phyloP scores from a whole-genome alignment of 2,888 invertebrate species.

The Lordiphosa andalusiaca region DNA sequence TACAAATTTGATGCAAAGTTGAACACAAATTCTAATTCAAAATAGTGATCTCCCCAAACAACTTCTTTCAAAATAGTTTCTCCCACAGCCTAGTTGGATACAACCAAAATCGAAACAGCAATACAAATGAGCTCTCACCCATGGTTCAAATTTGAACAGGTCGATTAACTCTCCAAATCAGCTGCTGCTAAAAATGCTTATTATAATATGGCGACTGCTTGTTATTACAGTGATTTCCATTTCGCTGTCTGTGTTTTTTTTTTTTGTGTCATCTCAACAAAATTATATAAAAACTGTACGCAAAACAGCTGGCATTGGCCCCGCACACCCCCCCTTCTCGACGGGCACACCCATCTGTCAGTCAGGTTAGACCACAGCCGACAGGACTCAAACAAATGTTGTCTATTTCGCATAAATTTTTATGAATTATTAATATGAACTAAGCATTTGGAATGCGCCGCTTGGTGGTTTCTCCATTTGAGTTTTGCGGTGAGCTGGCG shows the following conservation, averaged over 20 bases:
- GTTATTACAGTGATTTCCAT: constrained; percentile 20
- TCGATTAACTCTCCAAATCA: not conserved
- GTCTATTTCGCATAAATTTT: constrained; percentile 68
- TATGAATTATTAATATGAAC: constrained; percentile 67
- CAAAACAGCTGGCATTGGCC: constrained; percentile 21
- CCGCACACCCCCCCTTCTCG: not conserved
- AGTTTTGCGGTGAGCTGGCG: constrained; percentile 26
- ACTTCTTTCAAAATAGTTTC: too few relatives aligned
- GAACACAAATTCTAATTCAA: too few relatives aligned
- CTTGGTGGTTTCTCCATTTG: constrained; percentile 44
- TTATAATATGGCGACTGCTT: constrained; percentile 23
- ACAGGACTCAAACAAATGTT: constrained; percentile 33
- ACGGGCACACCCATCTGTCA: constrained; percentile 28
- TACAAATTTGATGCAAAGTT: too few relatives aligned
- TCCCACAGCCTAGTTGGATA: too few relatives aligned
- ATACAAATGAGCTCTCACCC: too few relatives aligned
- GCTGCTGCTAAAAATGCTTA: not conserved
- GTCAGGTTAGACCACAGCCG: constrained; percentile 38
- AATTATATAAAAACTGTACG: constrained; percentile 27
- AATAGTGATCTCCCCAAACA: too few relatives aligned
- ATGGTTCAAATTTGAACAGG: not conserved
- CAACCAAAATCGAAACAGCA: too few relatives aligned
- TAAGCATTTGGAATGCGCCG: constrained; percentile 44
- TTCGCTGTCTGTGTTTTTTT: not conserved
- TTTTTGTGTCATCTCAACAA: constrained; percentile 15